These are phyloP conservation scores for Lontra canadensis DNA, from an alignment of 2,113 vertebrate genomes.

Conservation along the genomic window DNA sequence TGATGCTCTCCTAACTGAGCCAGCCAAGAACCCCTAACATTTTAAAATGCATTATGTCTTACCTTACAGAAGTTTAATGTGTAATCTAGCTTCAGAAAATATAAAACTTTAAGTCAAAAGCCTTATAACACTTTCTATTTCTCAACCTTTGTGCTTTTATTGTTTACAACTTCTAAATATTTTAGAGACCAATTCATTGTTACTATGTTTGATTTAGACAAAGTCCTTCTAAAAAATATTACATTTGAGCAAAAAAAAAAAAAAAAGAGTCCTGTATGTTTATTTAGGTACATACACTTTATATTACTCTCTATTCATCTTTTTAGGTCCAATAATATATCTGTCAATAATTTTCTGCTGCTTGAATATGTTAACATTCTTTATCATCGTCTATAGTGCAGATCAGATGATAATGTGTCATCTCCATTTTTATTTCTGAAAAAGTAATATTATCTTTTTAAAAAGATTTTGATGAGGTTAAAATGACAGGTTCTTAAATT, in stretches of 20 bases:
- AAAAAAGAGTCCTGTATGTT: neutral
- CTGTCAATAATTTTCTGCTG: neutral
- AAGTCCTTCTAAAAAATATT: neutral
- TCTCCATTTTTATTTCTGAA: neutral
- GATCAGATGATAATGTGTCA: neutral
- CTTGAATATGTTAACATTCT: neutral
- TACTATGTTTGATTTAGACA: neutral
- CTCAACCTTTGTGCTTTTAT: neutral
- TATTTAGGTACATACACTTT: neutral
- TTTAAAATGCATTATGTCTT: neutral
- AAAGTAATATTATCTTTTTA: neutral
- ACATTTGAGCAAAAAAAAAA: neutral
- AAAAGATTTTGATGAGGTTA: neutral
- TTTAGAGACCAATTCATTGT: neutral
- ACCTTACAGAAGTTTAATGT: neutral
- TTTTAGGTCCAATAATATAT: neutral
- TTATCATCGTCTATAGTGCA: neutral
- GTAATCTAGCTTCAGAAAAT: neutral
- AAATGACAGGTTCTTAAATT: neutral
- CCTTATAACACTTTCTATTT: neutral
- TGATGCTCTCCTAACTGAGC: neutral
- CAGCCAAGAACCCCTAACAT: neutral
- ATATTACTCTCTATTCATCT: neutral
- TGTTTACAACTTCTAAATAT: neutral
- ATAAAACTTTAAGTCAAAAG: neutral